These are phyloP conservation scores for Pipistrellus pipistrellus DNA, from an alignment of 2,797 vertebrate genomes.

Conservation along the genomic window DNA sequence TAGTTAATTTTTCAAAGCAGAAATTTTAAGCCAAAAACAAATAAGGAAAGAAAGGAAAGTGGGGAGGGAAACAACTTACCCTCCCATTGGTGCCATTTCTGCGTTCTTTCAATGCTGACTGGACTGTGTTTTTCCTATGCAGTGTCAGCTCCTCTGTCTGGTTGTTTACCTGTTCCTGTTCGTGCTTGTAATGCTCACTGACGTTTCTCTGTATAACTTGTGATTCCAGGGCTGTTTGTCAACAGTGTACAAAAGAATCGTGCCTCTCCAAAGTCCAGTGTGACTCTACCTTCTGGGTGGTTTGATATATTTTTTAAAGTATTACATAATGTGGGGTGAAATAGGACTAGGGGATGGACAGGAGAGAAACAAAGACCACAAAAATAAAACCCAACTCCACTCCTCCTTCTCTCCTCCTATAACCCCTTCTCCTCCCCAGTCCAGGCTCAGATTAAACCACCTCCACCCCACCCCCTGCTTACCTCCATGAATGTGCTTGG, in stretches of 20 bases:
- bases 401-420: neutral
- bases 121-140: constrained; percentile 96
- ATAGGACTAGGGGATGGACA: neutral
- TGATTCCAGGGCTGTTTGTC: constrained; percentile 93
- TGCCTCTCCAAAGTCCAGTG: constrained; percentile 95
- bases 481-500: constrained; percentile 87
- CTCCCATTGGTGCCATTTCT: constrained; percentile 84
- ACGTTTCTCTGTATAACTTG: constrained; percentile 92
- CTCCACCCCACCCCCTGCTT: constrained; percentile 82
- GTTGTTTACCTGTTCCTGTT: constrained; percentile 92
- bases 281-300: constrained; percentile 91
- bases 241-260: constrained; percentile 92
- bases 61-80: constrained; percentile 74
- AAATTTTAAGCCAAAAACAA: constrained; percentile 87
- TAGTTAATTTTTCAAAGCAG: constrained; percentile 83
- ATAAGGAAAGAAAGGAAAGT: constrained; percentile 69
- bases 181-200: constrained; percentile 95
- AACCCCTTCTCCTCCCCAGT: too few relatives aligned
- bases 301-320: constrained; percentile 86
- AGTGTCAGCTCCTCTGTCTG: constrained; percentile 95
- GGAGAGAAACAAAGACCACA: constrained; percentile 45
- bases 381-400: constrained; percentile 48
- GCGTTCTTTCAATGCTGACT: constrained; percentile 90
- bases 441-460: constrained; percentile 80
- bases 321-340: constrained; percentile 81